Base-by-base conservation (phyloP, 2,797 vertebrate species). In the Oryzias dopingdopingensis region DNA sequence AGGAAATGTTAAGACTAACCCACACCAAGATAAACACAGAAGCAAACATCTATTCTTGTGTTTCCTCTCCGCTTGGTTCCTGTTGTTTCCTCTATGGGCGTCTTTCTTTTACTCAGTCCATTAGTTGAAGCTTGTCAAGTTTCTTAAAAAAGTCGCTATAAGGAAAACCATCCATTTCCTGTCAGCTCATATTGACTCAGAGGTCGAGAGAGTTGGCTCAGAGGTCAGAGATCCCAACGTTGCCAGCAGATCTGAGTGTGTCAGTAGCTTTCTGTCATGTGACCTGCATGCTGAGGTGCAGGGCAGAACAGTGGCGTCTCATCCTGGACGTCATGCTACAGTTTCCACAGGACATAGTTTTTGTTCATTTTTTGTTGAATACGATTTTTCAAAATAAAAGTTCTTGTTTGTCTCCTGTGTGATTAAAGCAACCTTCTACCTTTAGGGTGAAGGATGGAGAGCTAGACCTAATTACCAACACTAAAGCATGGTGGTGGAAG, bases 81-180 rank as follows among this genome's bases (percentile, higher is more conserved):
- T 62, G 56, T 57, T 6, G 16, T 45, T 48, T 41, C 59, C 52
- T 51, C 18, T 40, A 14, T 22, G 12, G 18, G 14, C 12, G 20
- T 8, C 44, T 13, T 43, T 42, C 17, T 16, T 29, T 42, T 53
- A 1, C 4, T 15, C 24, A 3, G 46, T 45, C 6, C 40, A 13
- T 10, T 1, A 20, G n/a, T 0, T 47, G 42, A 58, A 1, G 4
- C 22, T 46, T 2, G 14, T 18, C 18, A 32, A 14, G 52, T 54
- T 56, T 52, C 74, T 72, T 42, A 65, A 77, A 67, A 45, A 44
- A 3, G 12, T 8, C 4, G 0, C 2, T 41, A 20, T 18, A n/a
- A 29, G 66, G 76, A 79, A 79, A 49, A 53, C 18, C 0, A 18
- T 24, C n/a, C 43, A 47, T 52, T 82, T 88, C 83, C 86, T 72